Conservation (phyloP, 1,140 invertebrate species). For the Dinothrombium tinctorium region DNA sequence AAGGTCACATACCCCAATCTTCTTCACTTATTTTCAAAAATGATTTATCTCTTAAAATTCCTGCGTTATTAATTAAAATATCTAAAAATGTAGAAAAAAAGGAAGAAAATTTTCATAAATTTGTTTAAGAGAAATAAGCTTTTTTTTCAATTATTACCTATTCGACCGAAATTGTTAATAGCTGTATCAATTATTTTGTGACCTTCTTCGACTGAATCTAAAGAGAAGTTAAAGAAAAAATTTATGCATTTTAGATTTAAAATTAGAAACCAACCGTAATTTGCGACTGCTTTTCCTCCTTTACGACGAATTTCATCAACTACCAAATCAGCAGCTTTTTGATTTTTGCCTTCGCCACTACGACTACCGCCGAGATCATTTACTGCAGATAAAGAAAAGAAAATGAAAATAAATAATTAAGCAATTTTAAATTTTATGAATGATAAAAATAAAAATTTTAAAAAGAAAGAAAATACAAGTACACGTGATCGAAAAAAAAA, state of each 20-base stretch:
- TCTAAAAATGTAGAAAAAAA: constrained; percentile 28
- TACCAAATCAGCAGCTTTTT: constrained; percentile 66
- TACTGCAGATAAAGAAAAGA: constrained; percentile 25
- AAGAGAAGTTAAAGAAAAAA: constrained; percentile 10
- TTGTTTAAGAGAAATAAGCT: neutral
- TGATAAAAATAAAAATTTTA: neutral
- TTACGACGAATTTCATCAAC: constrained; percentile 66
- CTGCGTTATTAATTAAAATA: constrained; percentile 92
- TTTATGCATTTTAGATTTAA: too few species aligned
- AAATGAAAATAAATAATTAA: constrained; percentile 1
- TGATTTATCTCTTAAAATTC: constrained; percentile 79
- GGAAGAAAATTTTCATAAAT: neutral
- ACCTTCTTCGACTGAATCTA: constrained; percentile 78
- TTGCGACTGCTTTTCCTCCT: constrained; percentile 77
- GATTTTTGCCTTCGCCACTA: constrained; percentile 59
- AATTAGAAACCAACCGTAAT: constrained; percentile 49
- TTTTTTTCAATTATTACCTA: constrained; percentile 26
- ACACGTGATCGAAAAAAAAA: too few species aligned
- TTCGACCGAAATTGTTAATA: constrained; percentile 66
- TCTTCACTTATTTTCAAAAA: constrained; percentile 61
- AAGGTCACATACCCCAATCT: too few species aligned
- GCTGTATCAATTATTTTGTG: constrained; percentile 87
- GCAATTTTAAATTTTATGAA: neutral
- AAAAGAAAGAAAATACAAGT: too few species aligned
- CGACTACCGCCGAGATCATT: constrained; percentile 81